phyloP scores from a whole-genome alignment of 2,113 vertebrate genomes.

The Crotalus viridis region DNA sequence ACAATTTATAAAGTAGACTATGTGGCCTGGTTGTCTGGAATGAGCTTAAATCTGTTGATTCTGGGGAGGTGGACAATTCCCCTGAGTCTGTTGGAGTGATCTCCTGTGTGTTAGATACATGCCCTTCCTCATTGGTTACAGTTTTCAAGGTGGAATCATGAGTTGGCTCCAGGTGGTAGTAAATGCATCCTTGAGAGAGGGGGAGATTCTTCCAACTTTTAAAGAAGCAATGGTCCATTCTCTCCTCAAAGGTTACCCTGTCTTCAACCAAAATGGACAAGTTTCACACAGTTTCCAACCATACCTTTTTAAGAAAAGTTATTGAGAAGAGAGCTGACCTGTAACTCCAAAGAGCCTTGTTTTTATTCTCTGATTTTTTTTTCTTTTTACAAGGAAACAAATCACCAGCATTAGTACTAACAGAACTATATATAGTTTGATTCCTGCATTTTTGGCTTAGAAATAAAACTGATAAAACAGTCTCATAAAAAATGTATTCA shows the following conservation, averaged over 20 bases:
- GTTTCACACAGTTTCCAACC: background rate
- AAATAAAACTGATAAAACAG: constrained; percentile 16
- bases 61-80: background rate
- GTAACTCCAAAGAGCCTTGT: background rate
- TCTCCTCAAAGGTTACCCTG: background rate
- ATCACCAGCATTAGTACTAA: background rate
- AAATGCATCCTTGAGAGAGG: background rate
- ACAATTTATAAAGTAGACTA: background rate
- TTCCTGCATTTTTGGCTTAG: background rate
- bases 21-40: background rate
- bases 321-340: background rate
- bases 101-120: background rate
- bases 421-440: background rate
- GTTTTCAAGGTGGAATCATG: background rate
- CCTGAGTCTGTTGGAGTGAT: background rate
- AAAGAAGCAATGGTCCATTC: background rate
- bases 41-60: background rate
- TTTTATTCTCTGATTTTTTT: background rate
- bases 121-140: background rate
- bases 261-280: background rate
- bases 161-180: background rate
- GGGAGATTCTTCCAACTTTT: background rate
- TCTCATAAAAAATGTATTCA: constrained; percentile 25
- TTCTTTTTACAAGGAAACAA: background rate
- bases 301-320: background rate